These are phyloP conservation scores for Acrocera orbiculus DNA, from an alignment of 2,888 invertebrate genomes.

Conservation along the genomic window DNA sequence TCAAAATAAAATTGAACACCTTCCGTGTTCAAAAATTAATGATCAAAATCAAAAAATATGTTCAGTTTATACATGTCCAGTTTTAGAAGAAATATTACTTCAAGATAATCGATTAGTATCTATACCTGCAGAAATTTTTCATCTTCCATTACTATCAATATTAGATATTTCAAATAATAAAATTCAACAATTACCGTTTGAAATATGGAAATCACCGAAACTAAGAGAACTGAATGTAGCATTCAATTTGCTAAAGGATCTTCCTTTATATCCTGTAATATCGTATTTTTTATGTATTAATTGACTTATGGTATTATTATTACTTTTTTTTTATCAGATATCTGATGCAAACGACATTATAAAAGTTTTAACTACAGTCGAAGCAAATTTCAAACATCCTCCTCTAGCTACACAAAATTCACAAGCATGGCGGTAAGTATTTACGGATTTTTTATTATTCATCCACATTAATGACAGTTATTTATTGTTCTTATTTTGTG, in stretches of 20 bases:
- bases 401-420: no score
- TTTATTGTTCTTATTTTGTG: no score
- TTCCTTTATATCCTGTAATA: conserved; percentile 39
- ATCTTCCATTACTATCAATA: conserved; percentile 55
- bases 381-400: no score
- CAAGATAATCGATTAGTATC: conserved; percentile 77
- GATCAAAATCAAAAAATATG: background rate
- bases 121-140: conserved; percentile 67
- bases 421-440: no score
- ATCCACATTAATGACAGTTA: no score
- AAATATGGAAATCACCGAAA: conserved; percentile 73
- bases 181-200: conserved; percentile 60
- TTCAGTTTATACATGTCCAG: conserved; percentile 45
- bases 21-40: conserved; percentile 10
- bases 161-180: conserved; percentile 93
- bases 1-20: conserved; percentile 69
- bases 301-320: no score
- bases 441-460: no score
- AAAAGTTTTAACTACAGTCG: no score
- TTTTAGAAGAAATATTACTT: conserved; percentile 78
- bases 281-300: no score
- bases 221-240: conserved; percentile 77
- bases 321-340: no score
- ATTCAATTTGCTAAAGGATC: conserved; percentile 66
- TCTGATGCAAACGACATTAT: no score